phyloP scores from a whole-genome alignment of 2,888 invertebrate species.

The Baronia brevicornis region DNA sequence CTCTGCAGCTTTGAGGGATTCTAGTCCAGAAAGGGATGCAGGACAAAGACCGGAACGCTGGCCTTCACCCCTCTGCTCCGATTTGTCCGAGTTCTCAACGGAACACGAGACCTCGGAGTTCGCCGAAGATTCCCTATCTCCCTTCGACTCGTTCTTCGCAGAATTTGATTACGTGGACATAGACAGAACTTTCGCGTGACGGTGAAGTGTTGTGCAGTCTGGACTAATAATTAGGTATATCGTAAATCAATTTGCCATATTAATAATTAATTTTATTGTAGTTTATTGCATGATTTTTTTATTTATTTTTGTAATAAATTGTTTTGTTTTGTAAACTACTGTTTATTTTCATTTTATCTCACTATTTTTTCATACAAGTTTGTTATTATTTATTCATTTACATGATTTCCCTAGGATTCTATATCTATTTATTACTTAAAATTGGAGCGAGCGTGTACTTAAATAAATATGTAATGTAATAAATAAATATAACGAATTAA shows the following conservation, averaged over 20 bases:
- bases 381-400: neutral
- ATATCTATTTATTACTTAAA: too few relatives aligned
- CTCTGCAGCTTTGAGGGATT: slow-evolving; percentile 77
- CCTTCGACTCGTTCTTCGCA: slow-evolving; percentile 73
- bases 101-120: slow-evolving; percentile 67
- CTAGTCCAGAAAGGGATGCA: slow-evolving; percentile 33
- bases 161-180: slow-evolving; percentile 69
- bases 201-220: slow-evolving; percentile 41
- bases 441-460: too few relatives aligned
- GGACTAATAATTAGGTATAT: slow-evolving; percentile 44
- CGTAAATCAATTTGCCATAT: slow-evolving; percentile 62
- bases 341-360: slow-evolving; percentile 30
- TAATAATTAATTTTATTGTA: slow-evolving; percentile 55
- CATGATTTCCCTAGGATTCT: too few relatives aligned
- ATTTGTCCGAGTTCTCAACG: slow-evolving; percentile 69
- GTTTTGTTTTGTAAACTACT: slow-evolving; percentile 48
- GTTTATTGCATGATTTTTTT: slow-evolving; percentile 50
- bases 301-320: slow-evolving; percentile 53
- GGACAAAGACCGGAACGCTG: slow-evolving; percentile 41
- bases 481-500: too few relatives aligned
- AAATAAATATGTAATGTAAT: too few relatives aligned
- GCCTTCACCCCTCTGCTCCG: slow-evolving; percentile 68
- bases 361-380: neutral
- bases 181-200: slow-evolving; percentile 68
- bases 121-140: slow-evolving; percentile 73